A percentile compares a stretch with the other conserved stretches of the same genome.
phyloP scores from a whole-genome alignment of 2,113 vertebrate species.

The Larimichthys polyactis region DNA sequence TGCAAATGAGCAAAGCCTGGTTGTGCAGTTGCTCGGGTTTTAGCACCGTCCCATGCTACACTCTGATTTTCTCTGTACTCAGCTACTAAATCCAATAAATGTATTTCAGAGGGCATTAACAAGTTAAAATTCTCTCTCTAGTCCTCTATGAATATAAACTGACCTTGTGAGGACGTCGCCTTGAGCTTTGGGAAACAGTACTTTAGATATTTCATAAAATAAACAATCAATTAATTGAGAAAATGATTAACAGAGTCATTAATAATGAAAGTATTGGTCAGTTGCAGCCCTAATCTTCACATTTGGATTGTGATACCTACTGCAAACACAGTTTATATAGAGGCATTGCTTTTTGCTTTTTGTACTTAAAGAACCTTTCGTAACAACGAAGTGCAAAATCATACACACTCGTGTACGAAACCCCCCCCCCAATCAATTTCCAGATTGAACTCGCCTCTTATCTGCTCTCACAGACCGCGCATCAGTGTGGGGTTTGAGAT shows the following conservation, averaged over 20 bases:
- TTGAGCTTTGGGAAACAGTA: no score
- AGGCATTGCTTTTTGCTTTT: neutral
- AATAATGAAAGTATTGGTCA: no score
- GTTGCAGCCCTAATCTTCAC: neutral
- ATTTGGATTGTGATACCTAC: neutral
- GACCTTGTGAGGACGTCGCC: no score
- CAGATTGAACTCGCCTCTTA: conserved; percentile 4
- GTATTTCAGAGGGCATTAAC: neutral
- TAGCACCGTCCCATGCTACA: neutral
- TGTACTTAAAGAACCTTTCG: neutral
- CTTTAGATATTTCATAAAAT: no score
- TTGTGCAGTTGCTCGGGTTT: neutral
- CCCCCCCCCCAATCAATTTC: conserved; percentile 3
- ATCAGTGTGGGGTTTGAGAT: conserved; percentile 28
- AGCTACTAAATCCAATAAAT: conserved; percentile 38
- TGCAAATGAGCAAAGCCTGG: conserved; percentile 45
- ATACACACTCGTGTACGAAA: conserved; percentile 21
- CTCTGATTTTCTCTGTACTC: neutral
- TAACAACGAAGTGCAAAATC: neutral
- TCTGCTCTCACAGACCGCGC: neutral
- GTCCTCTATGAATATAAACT: no score
- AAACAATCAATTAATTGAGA: neutral
- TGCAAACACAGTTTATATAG: neutral
- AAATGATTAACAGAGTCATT: no score
- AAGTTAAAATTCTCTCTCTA: no score